A percentile compares a stretch with the other conserved stretches of the same genome.
phyloP scores from a whole-genome alignment of 2,113 vertebrate genomes.

The Nanger granti region DNA sequence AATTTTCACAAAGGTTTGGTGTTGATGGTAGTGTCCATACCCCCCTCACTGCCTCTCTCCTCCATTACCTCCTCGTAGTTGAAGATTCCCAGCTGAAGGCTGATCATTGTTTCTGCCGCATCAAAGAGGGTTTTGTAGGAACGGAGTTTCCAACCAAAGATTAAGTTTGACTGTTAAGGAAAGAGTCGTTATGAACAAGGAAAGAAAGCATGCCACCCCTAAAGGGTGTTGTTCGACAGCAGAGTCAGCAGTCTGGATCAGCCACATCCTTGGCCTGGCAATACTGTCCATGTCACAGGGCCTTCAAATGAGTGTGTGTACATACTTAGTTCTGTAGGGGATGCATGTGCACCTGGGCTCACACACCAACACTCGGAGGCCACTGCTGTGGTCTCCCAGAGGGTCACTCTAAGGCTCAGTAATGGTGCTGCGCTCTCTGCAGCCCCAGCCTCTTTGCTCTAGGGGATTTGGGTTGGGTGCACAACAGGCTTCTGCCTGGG shows the following conservation, averaged over 20 bases:
- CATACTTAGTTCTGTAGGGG: not conserved
- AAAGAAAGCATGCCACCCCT: not conserved
- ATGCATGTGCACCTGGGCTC: not conserved
- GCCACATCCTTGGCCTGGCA: not conserved
- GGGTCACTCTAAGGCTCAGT: not conserved
- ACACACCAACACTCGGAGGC: not conserved
- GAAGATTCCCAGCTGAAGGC: slow-evolving; percentile 95
- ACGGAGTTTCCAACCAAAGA: slow-evolving; percentile 93
- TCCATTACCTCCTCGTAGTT: slow-evolving; percentile 92
- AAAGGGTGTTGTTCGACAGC: not conserved
- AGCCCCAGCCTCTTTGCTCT: not conserved
- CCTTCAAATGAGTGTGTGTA: not conserved
- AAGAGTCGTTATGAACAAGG: slow-evolving; percentile 16
- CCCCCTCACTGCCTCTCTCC: not conserved
- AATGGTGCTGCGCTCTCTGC: not conserved
- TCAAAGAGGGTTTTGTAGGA: slow-evolving; percentile 93
- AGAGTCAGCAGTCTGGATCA: not conserved
- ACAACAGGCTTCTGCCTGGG: not conserved
- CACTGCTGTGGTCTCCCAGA: not conserved
- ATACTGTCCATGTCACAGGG: too few species aligned
- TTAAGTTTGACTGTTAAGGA: slow-evolving; percentile 88
- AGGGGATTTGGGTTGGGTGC: not conserved
- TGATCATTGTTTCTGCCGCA: slow-evolving; percentile 90
- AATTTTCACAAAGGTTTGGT: not conserved
- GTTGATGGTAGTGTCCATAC: too few species aligned